Percentiles rank a stretch among this genome's conserved stretches.
These are phyloP conservation scores for Drosophila demipolita DNA, from an alignment of 2,888 invertebrate genomes.

Conservation along the genomic window DNA sequence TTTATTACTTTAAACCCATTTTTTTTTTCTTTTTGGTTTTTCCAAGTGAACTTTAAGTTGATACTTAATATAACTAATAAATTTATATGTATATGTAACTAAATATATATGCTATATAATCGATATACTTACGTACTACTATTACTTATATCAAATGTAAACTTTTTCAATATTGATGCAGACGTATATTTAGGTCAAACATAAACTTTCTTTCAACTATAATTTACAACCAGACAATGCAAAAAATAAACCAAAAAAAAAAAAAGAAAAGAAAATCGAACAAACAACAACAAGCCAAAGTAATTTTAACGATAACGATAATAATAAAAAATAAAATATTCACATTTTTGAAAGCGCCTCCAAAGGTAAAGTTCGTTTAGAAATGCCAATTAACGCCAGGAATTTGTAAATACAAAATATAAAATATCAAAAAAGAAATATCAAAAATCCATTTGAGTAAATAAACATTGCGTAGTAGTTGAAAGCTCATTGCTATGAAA, in stretches of 20 bases:
- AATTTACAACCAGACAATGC: constrained; percentile 45
- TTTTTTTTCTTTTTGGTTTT: constrained; percentile 4
- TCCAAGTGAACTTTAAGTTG: constrained; percentile 37
- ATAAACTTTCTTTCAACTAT: constrained; percentile 63
- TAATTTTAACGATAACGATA: constrained; percentile 38
- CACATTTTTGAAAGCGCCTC: constrained; percentile 37
- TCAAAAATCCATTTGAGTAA: constrained; percentile 29
- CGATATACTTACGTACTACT: constrained; percentile 49
- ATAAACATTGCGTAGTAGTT: constrained; percentile 42
- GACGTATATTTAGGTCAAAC: constrained; percentile 76
- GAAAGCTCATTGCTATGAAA: constrained; percentile 59
- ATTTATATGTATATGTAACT: constrained; percentile 24
- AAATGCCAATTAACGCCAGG: constrained; percentile 23
- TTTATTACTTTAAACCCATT: constrained; percentile 30
- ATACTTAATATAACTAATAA: constrained; percentile 25
- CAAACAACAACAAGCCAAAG: constrained; percentile 75
- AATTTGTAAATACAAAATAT: constrained; percentile 32
- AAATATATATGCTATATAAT: constrained; percentile 57
- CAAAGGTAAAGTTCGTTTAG: constrained; percentile 49
- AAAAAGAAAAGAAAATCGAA: constrained; percentile 22
- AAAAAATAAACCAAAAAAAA: constrained; percentile 16
- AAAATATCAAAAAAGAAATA: constrained; percentile 13
- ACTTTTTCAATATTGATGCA: constrained; percentile 66
- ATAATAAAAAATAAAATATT: constrained; percentile 14
- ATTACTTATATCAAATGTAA: constrained; percentile 58